phyloP scores from a whole-genome alignment of 2,888 invertebrate genomes.

The Xanthia togata region DNA sequence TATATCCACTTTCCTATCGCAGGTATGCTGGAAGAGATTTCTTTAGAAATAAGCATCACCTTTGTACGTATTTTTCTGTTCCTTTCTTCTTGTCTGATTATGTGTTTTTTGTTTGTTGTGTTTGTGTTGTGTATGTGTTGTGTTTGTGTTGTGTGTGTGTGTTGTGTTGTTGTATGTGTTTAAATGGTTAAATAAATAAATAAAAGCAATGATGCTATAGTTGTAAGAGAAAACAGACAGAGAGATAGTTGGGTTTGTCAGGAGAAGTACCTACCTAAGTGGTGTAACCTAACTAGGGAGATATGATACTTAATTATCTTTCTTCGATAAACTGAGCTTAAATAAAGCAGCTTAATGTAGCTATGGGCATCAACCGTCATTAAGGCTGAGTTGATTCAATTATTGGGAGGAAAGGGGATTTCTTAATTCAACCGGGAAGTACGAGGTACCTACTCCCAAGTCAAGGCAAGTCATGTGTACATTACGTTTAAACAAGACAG shows the following conservation, averaged over 20 bases:
- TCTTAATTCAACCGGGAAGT: not conserved
- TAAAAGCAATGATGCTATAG: not conserved
- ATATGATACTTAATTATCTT: not conserved
- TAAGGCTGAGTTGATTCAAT: not conserved
- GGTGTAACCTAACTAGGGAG: not conserved
- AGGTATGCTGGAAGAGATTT: too few species aligned
- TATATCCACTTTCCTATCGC: too few species aligned
- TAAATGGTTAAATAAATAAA: too few species aligned
- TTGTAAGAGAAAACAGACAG: not conserved
- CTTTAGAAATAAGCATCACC: too few species aligned
- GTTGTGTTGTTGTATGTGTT: too few species aligned
- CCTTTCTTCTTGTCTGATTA: too few species aligned
- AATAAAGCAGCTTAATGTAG: not conserved
- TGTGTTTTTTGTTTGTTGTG: too few species aligned
- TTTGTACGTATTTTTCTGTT: too few species aligned
- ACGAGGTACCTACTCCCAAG: not conserved
- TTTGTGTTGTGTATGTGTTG: too few species aligned
- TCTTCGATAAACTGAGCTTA: not conserved
- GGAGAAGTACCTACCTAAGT: not conserved
- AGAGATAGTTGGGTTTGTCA: too few species aligned
- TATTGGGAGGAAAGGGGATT: too few species aligned
- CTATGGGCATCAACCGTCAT: not conserved
- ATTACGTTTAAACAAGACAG: conserved; percentile 15
- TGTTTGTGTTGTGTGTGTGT: too few species aligned
- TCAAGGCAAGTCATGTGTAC: not conserved